These are phyloP conservation scores for Sycophila texana DNA, from an alignment of 2,888 invertebrate genomes.

Conservation along the genomic window DNA sequence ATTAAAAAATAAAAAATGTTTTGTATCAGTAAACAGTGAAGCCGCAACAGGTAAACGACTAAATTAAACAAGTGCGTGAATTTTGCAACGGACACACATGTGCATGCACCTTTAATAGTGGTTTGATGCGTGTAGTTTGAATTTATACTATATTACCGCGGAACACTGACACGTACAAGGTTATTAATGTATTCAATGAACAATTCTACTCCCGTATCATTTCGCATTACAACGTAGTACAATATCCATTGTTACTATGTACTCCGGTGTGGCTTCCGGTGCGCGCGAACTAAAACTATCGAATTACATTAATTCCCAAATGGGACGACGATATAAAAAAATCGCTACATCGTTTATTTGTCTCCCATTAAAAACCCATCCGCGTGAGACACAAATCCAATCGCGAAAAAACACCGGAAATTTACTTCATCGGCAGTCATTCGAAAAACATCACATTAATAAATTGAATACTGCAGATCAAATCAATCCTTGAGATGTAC, in stretches of 20 bases:
- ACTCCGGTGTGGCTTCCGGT: not conserved
- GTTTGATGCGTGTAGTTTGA: not conserved
- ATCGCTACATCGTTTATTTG: too few relatives aligned
- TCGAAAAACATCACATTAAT: too few relatives aligned
- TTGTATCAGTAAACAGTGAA: too few relatives aligned
- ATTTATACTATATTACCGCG: not conserved
- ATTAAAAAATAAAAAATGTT: too few relatives aligned
- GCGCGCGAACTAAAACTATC: not conserved
- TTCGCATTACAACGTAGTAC: not conserved
- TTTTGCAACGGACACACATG: not conserved
- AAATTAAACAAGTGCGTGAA: not conserved
- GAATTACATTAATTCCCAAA: not conserved
- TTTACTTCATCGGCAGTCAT: too few relatives aligned
- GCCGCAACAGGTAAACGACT: too few relatives aligned
- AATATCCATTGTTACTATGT: not conserved
- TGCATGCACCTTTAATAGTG: not conserved
- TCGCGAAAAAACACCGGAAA: too few relatives aligned
- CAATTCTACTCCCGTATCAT: constrained; percentile 6
- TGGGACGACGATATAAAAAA: not conserved
- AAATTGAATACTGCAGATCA: too few relatives aligned
- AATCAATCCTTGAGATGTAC: too few relatives aligned
- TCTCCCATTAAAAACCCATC: not conserved
- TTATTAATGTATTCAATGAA: constrained; percentile 32
- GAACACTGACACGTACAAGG: constrained; percentile 4
- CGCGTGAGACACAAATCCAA: not conserved